Evolutionary conservation across 2,113 vertebrate species (phyloP).

Genomic region (Prolemur simus): DNA sequence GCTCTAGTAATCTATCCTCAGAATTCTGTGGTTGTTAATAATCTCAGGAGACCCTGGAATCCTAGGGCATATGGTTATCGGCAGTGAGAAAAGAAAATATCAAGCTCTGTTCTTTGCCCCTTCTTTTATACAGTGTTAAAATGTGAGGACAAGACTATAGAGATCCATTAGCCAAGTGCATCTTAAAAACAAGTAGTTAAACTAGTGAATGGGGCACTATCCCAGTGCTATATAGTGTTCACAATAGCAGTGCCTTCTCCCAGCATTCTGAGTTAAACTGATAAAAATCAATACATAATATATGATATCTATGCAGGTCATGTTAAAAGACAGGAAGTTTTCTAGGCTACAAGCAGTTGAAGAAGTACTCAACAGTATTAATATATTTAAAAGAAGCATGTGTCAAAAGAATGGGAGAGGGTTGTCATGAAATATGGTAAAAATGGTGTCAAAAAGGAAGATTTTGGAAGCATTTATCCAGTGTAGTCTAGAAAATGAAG

Average conservation of each 20-base stretch:
- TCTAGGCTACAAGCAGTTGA: neutral
- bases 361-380: neutral
- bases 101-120: neutral
- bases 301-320: neutral
- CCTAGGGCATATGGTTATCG: neutral
- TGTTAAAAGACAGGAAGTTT: neutral
- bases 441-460: neutral
- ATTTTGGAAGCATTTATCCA: neutral
- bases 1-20: neutral
- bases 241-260: neutral
- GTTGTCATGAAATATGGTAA: neutral
- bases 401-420: neutral
- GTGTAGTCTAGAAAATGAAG: neutral
- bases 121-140: neutral
- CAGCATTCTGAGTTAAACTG: neutral
- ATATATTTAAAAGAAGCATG: neutral
- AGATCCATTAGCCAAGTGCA: neutral
- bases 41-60: neutral
- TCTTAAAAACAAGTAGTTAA: slow-evolving; percentile 21
- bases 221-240: neutral
- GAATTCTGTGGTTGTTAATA: slow-evolving; percentile 31
- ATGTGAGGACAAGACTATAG: neutral
- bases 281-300: neutral
- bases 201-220: neutral
- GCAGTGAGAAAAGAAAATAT: neutral